These are phyloP conservation scores for Falco peregrinus DNA, from an alignment of 2,797 vertebrate genomes.

Conservation along the genomic window DNA sequence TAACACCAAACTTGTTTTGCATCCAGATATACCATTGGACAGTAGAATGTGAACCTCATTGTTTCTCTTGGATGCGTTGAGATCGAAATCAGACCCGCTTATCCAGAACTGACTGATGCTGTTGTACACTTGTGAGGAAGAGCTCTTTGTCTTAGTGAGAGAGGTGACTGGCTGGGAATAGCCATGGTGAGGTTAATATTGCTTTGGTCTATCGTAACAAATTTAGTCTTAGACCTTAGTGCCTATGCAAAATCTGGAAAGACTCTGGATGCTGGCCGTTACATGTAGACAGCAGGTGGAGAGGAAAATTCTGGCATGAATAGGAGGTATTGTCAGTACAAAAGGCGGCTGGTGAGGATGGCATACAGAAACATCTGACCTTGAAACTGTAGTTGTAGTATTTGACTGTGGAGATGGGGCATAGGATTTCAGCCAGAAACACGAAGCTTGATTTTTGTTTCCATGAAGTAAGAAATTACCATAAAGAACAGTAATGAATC, in stretches of 20 bases:
- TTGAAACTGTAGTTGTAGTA: background rate
- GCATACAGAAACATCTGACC: background rate
- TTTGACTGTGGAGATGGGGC: background rate
- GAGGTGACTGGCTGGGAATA: background rate
- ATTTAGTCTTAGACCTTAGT: background rate
- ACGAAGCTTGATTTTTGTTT: background rate
- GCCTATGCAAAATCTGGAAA: background rate
- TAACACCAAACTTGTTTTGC: background rate
- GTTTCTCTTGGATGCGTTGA: background rate
- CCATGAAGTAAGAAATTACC: background rate
- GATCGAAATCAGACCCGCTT: background rate
- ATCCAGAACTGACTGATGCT: background rate
- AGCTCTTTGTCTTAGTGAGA: background rate
- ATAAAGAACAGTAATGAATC: background rate
- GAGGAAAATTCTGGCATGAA: background rate
- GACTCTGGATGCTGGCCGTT: background rate
- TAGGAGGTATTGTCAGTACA: background rate
- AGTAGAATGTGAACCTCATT: background rate
- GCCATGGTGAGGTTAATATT: background rate
- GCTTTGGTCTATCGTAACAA: background rate
- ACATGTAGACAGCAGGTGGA: background rate
- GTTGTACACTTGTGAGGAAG: background rate
- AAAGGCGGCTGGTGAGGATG: background rate
- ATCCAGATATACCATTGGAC: background rate
- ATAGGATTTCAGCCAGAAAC: background rate